Percentiles rank a stretch among this genome's conserved stretches.
Evolutionary conservation across 64 coral and sea anemone species (phyloP).

Genomic region (Stichodactyla mertensii): DNA sequence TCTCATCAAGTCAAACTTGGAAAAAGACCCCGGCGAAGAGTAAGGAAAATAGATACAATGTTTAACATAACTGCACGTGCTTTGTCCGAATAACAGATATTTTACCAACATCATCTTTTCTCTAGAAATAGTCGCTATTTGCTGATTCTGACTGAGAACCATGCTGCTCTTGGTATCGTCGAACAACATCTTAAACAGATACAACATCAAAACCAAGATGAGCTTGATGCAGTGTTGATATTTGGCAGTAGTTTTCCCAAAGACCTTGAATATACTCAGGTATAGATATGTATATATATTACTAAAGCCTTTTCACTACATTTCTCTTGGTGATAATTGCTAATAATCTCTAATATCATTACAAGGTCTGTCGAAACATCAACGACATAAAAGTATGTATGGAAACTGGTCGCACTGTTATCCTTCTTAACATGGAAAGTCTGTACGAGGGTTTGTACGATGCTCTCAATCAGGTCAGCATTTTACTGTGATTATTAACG

Average conservation of each 20-base stretch:
- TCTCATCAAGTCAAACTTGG: constrained; percentile 42
- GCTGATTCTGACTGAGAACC: constrained; percentile 76
- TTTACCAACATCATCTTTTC: not conserved
- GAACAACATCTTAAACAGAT: constrained; percentile 39
- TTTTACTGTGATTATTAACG: not conserved
- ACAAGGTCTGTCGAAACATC: constrained; percentile 84
- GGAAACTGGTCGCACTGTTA: constrained; percentile 84
- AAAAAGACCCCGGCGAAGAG: not conserved
- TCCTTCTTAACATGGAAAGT: constrained; percentile 77
- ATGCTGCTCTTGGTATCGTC: constrained; percentile 70
- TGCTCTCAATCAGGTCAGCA: constrained; percentile 74
- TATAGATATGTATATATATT: not conserved
- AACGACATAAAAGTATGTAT: constrained; percentile 95
- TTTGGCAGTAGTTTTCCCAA: constrained; percentile 80
- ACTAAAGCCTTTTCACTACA: too few species aligned
- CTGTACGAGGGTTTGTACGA: constrained; percentile 86
- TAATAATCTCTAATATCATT: constrained; percentile 19
- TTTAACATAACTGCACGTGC: not conserved
- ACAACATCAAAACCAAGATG: not conserved
- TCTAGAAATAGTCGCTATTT: constrained; percentile 80
- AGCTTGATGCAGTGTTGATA: constrained; percentile 45
- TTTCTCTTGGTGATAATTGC: not conserved
- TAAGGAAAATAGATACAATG: not conserved
- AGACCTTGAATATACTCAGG: constrained; percentile 83
- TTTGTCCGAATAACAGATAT: not conserved